Evolutionary conservation across 2,888 invertebrate genomes (phyloP), one percentile per base, ranked within the genome.

Genomic region (Catocala nupta): DNA sequence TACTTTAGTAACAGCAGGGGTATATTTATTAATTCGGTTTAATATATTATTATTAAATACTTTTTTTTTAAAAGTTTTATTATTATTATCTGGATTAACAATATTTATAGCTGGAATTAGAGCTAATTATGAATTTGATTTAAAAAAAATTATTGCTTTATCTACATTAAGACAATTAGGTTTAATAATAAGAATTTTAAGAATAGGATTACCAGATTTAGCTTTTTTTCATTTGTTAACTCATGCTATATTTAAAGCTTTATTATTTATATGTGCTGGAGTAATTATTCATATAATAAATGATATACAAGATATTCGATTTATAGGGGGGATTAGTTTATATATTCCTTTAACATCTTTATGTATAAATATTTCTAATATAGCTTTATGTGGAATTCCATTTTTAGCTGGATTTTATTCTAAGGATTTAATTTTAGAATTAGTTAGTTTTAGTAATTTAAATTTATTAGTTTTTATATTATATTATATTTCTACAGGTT

Each of bases 141-240:
- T 96, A 83, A 97, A 97, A 89, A 97, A 96, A 92, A 96, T 96
- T 95, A 96, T 97, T 96, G 97, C 96, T 82, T 92, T 96, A 82
- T 96, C 97, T 0, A 97, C 96, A 73, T 94, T 97, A 88, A 97
- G 96, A 1, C 97, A 97, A 83, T 92, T 97, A 84, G 96, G 96
- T 0, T 94, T 97, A 84, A 97, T 97, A 95, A 96, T 97, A 86
- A 95, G 95, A 89, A 93, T 95, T 90, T 92, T 96, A 86, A 93
- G 94, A 1, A 86, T 96, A 78, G 95, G 95, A 0, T 89, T 94
- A 65, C 81, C 83, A 71, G 86, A 94, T 65, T 92, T 96, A 81
- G 94, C 96, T 77, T 96, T 96, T 95, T 96, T 96, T 95, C 96
- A 97, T 95, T 88, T 96, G 83, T 89, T 96, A 84, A 95, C 94